Conservation (phyloP, 2,888 invertebrate species). For the Aphrophora alni region DNA sequence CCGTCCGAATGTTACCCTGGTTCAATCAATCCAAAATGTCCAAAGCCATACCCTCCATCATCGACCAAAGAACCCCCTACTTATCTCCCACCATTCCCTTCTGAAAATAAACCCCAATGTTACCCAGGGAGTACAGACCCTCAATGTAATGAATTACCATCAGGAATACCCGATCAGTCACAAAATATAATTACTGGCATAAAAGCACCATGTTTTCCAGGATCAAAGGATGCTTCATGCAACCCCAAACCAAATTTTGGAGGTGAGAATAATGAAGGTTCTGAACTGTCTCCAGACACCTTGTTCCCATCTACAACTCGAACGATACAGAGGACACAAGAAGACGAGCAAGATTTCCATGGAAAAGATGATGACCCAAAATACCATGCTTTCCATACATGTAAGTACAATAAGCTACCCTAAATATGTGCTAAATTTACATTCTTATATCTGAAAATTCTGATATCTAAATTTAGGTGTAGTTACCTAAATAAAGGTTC, state of each 20-base stretch:
- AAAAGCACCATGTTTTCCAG: constrained; percentile 48
- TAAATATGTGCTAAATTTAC: neutral
- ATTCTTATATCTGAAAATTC: no score
- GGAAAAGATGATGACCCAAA: constrained; percentile 53
- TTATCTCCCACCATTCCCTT: constrained; percentile 55
- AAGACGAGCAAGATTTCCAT: constrained; percentile 51
- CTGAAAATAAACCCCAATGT: constrained; percentile 50
- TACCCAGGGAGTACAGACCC: constrained; percentile 57
- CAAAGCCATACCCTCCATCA: constrained; percentile 46
- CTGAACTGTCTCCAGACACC: constrained; percentile 28
- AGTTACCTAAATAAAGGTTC: no score
- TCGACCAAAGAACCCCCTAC: constrained; percentile 50
- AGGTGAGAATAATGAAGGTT: constrained; percentile 27
- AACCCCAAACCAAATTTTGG: constrained; percentile 15
- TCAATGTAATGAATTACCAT: constrained; percentile 52
- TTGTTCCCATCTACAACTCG: constrained; percentile 2
- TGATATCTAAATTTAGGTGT: no score
- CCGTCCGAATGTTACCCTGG: constrained; percentile 56
- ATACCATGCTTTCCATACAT: constrained; percentile 55
- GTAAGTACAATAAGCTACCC: no score
- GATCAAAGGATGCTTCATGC: constrained; percentile 45
- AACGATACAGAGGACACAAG: neutral
- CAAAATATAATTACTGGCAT: constrained; percentile 33
- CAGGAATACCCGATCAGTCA: constrained; percentile 22
- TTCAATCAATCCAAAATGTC: constrained; percentile 57